Evolutionary conservation across 1,140 invertebrate species (phyloP).

Genomic region (Aphelinus certus): DNA sequence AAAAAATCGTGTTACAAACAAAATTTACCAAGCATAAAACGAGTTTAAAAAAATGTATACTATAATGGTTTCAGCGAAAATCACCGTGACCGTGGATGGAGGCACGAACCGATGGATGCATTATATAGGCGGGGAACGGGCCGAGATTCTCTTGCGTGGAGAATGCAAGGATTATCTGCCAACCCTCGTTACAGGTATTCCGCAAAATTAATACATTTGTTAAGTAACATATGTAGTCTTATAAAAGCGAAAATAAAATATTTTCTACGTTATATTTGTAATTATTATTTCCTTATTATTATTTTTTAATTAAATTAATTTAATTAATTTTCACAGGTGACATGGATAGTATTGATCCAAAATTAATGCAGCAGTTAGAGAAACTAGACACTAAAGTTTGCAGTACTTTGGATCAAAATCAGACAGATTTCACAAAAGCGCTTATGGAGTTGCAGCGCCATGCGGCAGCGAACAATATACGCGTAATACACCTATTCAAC

Average conservation of each 20-base stretch:
- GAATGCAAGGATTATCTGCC: constrained; percentile 65
- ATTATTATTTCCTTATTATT: too few species aligned
- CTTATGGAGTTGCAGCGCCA: constrained; percentile 39
- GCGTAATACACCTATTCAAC: constrained; percentile 40
- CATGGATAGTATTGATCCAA: constrained; percentile 77
- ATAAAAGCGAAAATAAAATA: too few species aligned
- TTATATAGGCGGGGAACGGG: constrained; percentile 61
- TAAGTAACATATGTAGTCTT: too few species aligned
- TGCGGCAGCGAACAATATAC: constrained; percentile 44
- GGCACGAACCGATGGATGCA: constrained; percentile 75
- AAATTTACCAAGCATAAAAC: too few species aligned
- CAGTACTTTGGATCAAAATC: constrained; percentile 75
- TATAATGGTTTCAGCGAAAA: constrained; percentile 63
- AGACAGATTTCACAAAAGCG: constrained; percentile 84
- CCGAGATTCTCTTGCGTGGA: constrained; percentile 39
- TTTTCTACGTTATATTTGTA: too few species aligned
- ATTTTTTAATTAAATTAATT: too few species aligned
- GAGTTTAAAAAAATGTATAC: not conserved
- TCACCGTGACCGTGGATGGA: constrained; percentile 78
- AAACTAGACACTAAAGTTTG: constrained; percentile 68
- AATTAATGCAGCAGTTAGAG: constrained; percentile 70
- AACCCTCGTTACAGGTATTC: constrained; percentile 70
- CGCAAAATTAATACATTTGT: too few species aligned
- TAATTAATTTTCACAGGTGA: constrained; percentile 67
- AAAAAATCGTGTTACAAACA: too few species aligned